Conservation (phyloP, 2,888 invertebrate species). For the Caenorhabditis japonica region DNA sequence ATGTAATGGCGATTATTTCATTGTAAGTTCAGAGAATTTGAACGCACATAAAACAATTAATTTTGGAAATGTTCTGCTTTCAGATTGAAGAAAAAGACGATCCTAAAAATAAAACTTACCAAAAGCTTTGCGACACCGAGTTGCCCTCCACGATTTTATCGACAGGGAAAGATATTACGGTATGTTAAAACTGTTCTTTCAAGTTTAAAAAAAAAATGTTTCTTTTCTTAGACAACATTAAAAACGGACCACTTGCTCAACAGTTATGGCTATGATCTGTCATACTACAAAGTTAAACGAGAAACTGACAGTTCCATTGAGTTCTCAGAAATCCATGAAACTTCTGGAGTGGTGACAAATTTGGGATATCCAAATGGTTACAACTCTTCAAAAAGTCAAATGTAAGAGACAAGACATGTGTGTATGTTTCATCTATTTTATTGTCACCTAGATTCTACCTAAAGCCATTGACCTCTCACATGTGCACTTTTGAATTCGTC, state of each 20-base stretch:
- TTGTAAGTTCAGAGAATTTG: too few species aligned
- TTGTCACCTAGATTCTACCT: slow-evolving; percentile 57
- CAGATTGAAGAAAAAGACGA: background rate
- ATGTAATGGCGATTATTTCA: background rate
- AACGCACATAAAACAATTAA: too few species aligned
- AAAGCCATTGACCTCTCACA: slow-evolving; percentile 49
- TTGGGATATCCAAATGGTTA: slow-evolving; percentile 63
- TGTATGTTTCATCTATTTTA: background rate
- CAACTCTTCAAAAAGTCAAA: slow-evolving; percentile 40
- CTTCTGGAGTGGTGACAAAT: slow-evolving; percentile 60
- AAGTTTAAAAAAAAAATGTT: background rate
- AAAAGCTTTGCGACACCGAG: background rate
- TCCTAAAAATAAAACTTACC: background rate
- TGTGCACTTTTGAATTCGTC: slow-evolving; percentile 39
- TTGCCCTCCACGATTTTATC: slow-evolving; percentile 1
- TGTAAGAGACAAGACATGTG: slow-evolving; percentile 8
- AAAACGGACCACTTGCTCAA: slow-evolving; percentile 56
- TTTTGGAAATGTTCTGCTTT: too few species aligned
- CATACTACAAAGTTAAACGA: slow-evolving; percentile 54
- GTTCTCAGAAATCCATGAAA: slow-evolving; percentile 60
- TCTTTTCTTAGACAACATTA: slow-evolving; percentile 3
- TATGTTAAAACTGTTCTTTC: background rate
- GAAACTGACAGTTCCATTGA: slow-evolving; percentile 20
- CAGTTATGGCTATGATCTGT: slow-evolving; percentile 59
- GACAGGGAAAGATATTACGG: slow-evolving; percentile 4